These are phyloP conservation scores for Euwallacea similis DNA, from an alignment of 1,140 invertebrate species.

Conservation along the genomic window DNA sequence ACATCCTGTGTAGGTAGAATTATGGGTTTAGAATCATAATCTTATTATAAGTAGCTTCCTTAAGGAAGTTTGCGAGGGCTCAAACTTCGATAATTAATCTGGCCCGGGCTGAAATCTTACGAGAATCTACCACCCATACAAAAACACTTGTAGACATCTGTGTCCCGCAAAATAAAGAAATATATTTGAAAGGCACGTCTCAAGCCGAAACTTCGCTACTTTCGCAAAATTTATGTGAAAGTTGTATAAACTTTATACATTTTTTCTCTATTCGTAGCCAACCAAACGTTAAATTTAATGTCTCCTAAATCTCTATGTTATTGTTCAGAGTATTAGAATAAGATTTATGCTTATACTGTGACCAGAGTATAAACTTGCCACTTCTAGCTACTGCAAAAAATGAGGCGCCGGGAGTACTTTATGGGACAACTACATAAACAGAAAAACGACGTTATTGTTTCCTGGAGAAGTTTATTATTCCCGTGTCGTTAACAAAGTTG, in stretches of 20 bases:
- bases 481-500: conserved; percentile 12
- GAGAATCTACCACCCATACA: conserved; percentile 12
- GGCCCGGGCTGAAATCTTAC: neutral
- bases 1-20: no score
- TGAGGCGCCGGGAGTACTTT: no score
- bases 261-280: conserved; percentile 11
- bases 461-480: conserved; percentile 12
- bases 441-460: conserved; percentile 12
- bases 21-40: no score
- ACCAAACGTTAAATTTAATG: conserved; percentile 3
- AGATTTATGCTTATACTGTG: neutral
- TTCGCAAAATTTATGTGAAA: conserved; percentile 5
- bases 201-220: conserved; percentile 11
- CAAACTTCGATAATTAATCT: conserved; percentile 8
- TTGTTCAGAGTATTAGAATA: conserved; percentile 1
- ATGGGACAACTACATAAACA: neutral
- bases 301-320: neutral
- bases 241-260: conserved; percentile 13
- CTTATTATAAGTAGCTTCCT: neutral
- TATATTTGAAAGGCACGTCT: conserved; percentile 17
- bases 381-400: no score
- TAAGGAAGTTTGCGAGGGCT: neutral
- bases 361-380: neutral
- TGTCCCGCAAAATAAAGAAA: conserved; percentile 16
- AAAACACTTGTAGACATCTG: conserved; percentile 24